Conservation (phyloP, 2,113 vertebrate genomes). For the Psittacus erithacus region DNA sequence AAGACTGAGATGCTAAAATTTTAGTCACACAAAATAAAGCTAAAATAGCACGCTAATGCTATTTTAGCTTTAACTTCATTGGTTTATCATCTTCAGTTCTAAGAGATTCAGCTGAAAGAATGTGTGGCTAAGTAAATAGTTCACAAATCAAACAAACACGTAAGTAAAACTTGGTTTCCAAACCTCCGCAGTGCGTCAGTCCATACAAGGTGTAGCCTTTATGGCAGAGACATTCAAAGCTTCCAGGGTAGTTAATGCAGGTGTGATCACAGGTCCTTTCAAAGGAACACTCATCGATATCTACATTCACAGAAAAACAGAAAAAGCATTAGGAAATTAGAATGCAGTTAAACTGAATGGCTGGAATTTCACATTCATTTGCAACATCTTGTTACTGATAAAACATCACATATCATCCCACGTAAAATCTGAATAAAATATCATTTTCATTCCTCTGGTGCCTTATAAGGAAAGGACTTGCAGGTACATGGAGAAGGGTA, state of each 20-base stretch:
- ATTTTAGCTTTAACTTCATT: background rate
- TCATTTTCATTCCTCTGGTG: background rate
- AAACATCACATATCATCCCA: background rate
- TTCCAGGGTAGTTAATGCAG: conserved; percentile 94
- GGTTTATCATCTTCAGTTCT: background rate
- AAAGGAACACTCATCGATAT: conserved; percentile 96
- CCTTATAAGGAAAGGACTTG: background rate
- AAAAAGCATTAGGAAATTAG: background rate
- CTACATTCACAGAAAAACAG: conserved; percentile 64
- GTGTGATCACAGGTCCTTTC: conserved; percentile 94
- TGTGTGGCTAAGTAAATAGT: background rate
- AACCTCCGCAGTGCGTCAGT: conserved; percentile 95
- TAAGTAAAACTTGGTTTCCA: conserved; percentile 62
- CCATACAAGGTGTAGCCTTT: conserved; percentile 93
- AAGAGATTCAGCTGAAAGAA: background rate
- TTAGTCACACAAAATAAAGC: background rate
- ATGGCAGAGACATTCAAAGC: conserved; percentile 91
- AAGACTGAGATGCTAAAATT: background rate
- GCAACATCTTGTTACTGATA: background rate
- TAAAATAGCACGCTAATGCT: background rate
- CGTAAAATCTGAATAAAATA: background rate
- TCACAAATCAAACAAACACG: background rate
- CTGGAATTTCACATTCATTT: background rate
- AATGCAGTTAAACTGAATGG: background rate
- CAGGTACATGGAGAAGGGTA: background rate